Base-by-base conservation (phyloP, 2,113 vertebrate species). In the Hucho hucho region DNA sequence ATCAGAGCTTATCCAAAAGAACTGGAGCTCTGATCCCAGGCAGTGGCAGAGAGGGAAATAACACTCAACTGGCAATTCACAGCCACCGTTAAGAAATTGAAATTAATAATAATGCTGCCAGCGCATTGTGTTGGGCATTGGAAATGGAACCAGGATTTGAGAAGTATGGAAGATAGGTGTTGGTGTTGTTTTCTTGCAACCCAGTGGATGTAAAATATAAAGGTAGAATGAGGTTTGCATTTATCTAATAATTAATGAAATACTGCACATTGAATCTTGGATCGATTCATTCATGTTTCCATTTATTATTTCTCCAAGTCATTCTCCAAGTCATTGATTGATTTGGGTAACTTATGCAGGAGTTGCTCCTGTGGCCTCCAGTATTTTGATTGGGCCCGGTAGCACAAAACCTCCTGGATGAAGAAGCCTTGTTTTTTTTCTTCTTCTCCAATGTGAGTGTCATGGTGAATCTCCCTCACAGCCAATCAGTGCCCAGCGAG, bases 401-500 rank as follows among this genome's bases (percentile, higher is more conserved):
- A 2, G 6, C 4, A n/a, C n/a, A 59, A 59, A n/a, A n/a, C 20
- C 6, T 59, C 18, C 58, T 59, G 16, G 20, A 59, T n/a, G 16
- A 22, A 59, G 58, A 6, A 22, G 20, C n/a, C n/a, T 59, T 37
- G 37, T 59, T 20, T 59, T n/a, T 46, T 37, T 66, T 32, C 22
- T 29, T 29, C 2, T 46, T 11, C 66, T 3, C 24, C 29, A 77
- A 9, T 9, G 7, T 43, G 37, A 11, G 37, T 43, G 37, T 43
- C 37, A 12, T 43, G 37, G 37, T 43, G 9, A 87, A 79, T 68
- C 46, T 22, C 53, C 69, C 59, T 43, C 63, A 14, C 59, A 79
- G 70, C 83, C 84, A 84, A 85, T 85, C 73, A 80, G 75, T 68
- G 67, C 14, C 20, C 58, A 61, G 58, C 69, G 61, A 69, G 16